Percentiles rank a stretch among this genome's conserved stretches.
These are phyloP conservation scores for Mastomys coucha DNA, from an alignment of 2,113 vertebrate genomes.

Conservation along the genomic window DNA sequence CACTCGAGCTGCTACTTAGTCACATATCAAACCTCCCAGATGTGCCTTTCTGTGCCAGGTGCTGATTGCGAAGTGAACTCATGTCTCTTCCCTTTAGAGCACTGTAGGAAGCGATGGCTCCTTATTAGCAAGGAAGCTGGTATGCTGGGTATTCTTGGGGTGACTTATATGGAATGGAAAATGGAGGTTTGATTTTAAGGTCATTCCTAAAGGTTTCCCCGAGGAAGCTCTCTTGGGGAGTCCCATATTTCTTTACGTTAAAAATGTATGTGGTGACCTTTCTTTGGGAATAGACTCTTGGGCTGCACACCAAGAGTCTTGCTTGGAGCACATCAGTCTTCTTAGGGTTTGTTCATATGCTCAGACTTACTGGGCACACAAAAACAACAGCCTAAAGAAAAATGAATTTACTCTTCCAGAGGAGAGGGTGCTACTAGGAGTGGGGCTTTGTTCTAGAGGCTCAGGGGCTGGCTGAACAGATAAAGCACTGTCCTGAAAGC, in stretches of 20 bases:
- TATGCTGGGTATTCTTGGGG: constrained; percentile 47
- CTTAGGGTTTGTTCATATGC: too few species aligned
- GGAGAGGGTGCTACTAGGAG: fast-evolving
- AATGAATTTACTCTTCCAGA: fast-evolving
- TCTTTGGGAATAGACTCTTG: neutral
- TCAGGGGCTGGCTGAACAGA: neutral
- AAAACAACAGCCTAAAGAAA: neutral
- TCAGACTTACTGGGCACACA: neutral
- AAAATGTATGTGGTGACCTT: neutral
- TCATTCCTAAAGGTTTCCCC: constrained; percentile 49
- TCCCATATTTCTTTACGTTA: neutral
- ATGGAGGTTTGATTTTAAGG: constrained; percentile 62
- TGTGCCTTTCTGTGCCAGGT: constrained; percentile 75
- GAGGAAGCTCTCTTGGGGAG: neutral
- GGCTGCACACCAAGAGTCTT: too few species aligned
- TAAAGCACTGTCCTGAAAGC: neutral
- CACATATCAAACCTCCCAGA: neutral
- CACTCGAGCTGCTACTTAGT: constrained; percentile 3
- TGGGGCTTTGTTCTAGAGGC: neutral
- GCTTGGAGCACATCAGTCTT: neutral
- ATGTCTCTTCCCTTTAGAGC: constrained; percentile 66
- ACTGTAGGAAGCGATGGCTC: constrained; percentile 71
- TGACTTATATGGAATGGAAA: constrained; percentile 69
- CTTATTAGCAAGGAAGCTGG: constrained; percentile 75
- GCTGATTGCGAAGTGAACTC: constrained; percentile 70